phyloP scores from a whole-genome alignment of 2,797 vertebrate genomes.

The Aphelocoma californica region DNA sequence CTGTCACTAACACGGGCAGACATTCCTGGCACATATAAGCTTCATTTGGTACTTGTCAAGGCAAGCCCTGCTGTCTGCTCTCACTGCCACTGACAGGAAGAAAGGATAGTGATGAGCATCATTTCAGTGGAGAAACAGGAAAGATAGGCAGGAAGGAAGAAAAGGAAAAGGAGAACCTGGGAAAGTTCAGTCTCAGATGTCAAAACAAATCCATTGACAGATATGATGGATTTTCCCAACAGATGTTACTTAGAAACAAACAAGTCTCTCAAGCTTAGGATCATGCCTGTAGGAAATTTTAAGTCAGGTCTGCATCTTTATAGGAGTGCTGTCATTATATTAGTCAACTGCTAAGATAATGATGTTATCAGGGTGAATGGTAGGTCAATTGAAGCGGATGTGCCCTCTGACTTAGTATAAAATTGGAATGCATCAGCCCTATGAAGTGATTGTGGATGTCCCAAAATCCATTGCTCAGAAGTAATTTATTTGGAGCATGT shows the following conservation, averaged over 20 bases:
- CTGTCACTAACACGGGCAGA: not conserved
- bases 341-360: not conserved
- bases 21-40: not conserved
- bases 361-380: not conserved
- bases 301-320: not conserved
- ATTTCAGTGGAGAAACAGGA: not conserved
- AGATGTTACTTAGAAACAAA: not conserved
- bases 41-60: not conserved
- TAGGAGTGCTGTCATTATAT: not conserved
- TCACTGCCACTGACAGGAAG: not conserved
- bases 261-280: not conserved
- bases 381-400: not conserved
- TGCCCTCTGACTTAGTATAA: not conserved
- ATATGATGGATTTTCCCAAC: slow-evolving; percentile 4
- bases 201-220: slow-evolving; percentile 22
- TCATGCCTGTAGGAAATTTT: not conserved
- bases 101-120: not conserved
- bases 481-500: not conserved
- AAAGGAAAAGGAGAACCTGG: not conserved
- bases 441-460: not conserved
- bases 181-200: slow-evolving; percentile 7
- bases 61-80: not conserved
- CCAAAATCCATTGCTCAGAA: not conserved
- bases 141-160: not conserved
- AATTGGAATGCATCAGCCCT: not conserved